Evolutionary conservation across 2,888 invertebrate species (phyloP).

Genomic region (Acronicta alni): DNA sequence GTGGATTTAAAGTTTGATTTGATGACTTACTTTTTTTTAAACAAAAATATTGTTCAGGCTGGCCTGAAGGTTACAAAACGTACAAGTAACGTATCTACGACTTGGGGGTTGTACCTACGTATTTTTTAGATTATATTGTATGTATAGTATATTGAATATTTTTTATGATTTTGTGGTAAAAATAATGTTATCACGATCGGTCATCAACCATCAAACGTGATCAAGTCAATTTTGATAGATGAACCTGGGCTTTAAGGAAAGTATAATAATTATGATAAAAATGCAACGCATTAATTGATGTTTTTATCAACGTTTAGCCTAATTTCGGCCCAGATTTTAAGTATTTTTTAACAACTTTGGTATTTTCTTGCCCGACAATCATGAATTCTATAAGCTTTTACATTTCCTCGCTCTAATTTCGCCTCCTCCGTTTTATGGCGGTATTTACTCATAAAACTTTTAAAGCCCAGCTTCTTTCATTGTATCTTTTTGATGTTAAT

Average conservation of each 20-base stretch:
- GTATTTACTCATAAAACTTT: constrained; percentile 56
- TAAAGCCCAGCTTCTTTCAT: constrained; percentile 51
- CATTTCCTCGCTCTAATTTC: constrained; percentile 33
- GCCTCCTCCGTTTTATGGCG: constrained; percentile 42
- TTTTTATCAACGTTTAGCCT: not conserved
- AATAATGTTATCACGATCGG: not conserved
- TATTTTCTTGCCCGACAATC: constrained; percentile 4
- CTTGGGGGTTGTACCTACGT: too few species aligned
- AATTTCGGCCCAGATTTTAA: constrained; percentile 1
- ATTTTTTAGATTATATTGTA: too few species aligned
- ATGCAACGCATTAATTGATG: not conserved
- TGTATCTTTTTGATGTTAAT: constrained; percentile 61
- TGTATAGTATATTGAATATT: too few species aligned
- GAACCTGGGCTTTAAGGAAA: not conserved
- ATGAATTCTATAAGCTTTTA: constrained; percentile 26
- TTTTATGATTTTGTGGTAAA: not conserved
- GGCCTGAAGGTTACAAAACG: too few species aligned
- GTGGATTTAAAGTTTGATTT: too few species aligned
- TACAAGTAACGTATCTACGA: too few species aligned
- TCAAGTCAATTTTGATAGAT: too few species aligned
- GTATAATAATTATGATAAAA: not conserved
- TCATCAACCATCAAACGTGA: too few species aligned
- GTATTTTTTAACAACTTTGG: constrained; percentile 7
- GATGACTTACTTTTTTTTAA: too few species aligned
- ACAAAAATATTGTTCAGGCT: too few species aligned